These are phyloP conservation scores for Neolamprologus sp. DNA, from an alignment of 2,113 vertebrate genomes.

Conservation along the genomic window DNA sequence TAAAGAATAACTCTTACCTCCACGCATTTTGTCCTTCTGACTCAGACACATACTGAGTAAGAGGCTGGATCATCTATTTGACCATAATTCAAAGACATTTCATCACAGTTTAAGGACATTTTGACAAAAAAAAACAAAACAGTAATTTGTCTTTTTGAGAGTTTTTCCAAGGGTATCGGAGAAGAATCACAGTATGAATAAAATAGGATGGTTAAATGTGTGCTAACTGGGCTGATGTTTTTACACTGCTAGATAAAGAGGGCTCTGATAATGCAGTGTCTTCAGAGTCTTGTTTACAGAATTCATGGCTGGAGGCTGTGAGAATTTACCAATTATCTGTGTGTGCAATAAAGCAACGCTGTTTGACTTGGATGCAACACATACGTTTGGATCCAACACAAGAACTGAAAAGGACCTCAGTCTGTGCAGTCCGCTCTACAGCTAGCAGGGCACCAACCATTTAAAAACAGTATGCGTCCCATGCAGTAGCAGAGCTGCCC, in stretches of 20 bases:
- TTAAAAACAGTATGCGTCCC: background rate
- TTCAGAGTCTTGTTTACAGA: slow-evolving; percentile 27
- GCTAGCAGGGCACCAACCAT: background rate
- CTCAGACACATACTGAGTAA: background rate
- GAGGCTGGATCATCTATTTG: background rate
- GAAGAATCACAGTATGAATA: background rate
- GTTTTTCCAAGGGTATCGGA: background rate
- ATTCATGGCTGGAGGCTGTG: slow-evolving; percentile 27
- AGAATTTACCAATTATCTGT: slow-evolving; percentile 36
- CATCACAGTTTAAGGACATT: background rate
- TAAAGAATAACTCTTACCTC: background rate
- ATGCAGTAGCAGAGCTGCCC: background rate
- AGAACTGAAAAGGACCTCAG: background rate
- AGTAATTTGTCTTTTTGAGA: background rate
- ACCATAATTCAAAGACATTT: background rate
- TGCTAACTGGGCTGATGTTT: background rate
- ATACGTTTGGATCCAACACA: background rate
- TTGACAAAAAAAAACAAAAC: background rate
- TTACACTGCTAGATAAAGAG: background rate
- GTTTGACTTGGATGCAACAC: slow-evolving; percentile 20
- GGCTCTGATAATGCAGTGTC: background rate
- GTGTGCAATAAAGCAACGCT: slow-evolving; percentile 4
- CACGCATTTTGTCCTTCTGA: background rate
- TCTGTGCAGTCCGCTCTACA: background rate
- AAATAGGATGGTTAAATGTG: background rate